Base-by-base conservation (phyloP, 2,113 vertebrate species). In the Motacilla tschutschensis region DNA sequence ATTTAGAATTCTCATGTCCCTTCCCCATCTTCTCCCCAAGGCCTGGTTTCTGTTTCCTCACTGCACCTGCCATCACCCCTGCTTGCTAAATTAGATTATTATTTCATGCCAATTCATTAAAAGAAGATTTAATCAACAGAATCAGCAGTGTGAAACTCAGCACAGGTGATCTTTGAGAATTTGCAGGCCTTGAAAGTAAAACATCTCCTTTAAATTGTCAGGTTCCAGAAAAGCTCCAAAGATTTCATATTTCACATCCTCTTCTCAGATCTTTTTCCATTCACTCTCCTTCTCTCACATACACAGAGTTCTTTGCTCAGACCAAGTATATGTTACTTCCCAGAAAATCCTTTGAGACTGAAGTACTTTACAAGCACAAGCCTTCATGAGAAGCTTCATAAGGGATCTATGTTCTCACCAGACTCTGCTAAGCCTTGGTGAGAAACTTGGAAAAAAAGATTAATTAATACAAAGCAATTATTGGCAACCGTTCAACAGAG, bases 131-230 rank as follows among this genome's bases (percentile, higher is more conserved):
- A 44, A 35, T 64, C 57, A 77, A 65, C 25, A 72, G 38, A 74
- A 85, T 53, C 38, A 65, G 29, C 16, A 40, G 20, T 26, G n/a
- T 91, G 55, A 89, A 90, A 92, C 65, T 54, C 46, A 43, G 60
- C n/a, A 83, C 62, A 79, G 57, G 11, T 46, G 38, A 12, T 47
- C 70, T 41, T 35, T 33, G 46, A 71, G 76, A 89, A 69, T 40
- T 72, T 85, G 35, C 38, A 89, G 51, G 46, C 9, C n/a, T 58
- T 57, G 60, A 88, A 90, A 84, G 28, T 54, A 93, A 87, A 95
- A 51, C 2, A 65, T 46, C 40, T 78, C n/a, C 81, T 59, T 84
- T 28, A 58, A 79, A 17, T 18, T 71, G 35, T 4, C n/a, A 79
- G 26, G 63, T 83, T 75, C 54, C 43, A 71, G 33, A 75, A 91